Evolutionary conservation across 2,113 vertebrate species (phyloP).

Genomic region (Chauna torquata): DNA sequence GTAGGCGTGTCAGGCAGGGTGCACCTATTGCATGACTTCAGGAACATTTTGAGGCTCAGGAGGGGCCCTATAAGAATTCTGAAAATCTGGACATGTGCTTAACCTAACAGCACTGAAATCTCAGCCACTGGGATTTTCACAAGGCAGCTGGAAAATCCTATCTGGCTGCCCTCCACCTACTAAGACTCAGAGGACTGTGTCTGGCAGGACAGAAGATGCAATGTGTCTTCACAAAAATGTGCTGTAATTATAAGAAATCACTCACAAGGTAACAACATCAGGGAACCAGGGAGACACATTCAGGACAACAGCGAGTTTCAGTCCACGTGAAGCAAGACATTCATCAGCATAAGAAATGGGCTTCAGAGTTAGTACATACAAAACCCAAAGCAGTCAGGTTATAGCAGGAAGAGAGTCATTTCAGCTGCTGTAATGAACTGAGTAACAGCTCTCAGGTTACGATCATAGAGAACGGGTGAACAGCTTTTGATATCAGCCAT

Average conservation of each 20-base stretch:
- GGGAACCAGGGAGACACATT: background rate
- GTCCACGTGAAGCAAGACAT: background rate
- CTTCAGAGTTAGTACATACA: background rate
- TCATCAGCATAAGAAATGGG: background rate
- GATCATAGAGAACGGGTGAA: background rate
- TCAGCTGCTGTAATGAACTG: background rate
- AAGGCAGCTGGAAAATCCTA: slow-evolving; percentile 33
- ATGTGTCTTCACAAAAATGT: background rate
- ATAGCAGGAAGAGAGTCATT: background rate
- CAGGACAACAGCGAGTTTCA: background rate
- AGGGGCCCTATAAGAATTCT: background rate
- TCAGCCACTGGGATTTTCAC: slow-evolving; percentile 5
- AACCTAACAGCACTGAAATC: background rate
- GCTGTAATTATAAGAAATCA: background rate
- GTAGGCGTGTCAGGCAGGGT: background rate
- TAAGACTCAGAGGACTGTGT: background rate
- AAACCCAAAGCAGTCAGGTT: background rate
- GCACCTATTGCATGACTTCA: background rate
- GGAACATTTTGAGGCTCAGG: background rate
- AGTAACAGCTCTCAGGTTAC: background rate
- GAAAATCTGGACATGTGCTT: background rate
- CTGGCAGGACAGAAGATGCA: background rate
- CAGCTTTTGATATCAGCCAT: background rate
- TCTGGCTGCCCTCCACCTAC: slow-evolving; percentile 42
- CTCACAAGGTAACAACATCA: background rate